Conservation (phyloP, 2,888 invertebrate species). For the Nomada ferruginata region DNA sequence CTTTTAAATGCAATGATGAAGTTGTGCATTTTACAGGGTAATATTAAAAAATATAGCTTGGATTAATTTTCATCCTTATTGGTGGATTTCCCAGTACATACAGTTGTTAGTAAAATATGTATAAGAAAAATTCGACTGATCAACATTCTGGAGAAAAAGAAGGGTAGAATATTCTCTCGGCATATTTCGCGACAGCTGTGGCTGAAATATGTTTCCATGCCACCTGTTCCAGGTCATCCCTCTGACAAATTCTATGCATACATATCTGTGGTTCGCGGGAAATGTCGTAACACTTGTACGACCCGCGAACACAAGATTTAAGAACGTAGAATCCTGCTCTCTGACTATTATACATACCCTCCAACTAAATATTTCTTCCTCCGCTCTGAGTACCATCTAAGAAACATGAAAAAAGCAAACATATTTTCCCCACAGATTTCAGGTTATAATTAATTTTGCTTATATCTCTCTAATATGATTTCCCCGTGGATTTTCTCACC, state of each 20-base stretch:
- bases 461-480: too few relatives aligned
- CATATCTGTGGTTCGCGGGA: background rate
- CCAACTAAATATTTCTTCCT: too few relatives aligned
- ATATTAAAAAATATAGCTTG: background rate
- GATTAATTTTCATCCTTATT: too few relatives aligned
- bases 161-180: too few relatives aligned
- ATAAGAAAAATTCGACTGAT: background rate
- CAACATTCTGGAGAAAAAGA: background rate
- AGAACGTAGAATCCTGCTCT: background rate
- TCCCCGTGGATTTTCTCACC: too few relatives aligned
- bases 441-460: too few relatives aligned
- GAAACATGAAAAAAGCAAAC: too few relatives aligned
- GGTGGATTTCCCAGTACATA: too few relatives aligned
- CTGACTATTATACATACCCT: too few relatives aligned
- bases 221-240: background rate
- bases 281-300: background rate
- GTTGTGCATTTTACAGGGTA: background rate
- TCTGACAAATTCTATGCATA: background rate
- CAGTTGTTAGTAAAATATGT: background rate
- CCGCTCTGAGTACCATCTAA: too few relatives aligned
- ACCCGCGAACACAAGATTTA: constrained; percentile 9
- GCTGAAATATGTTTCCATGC: background rate
- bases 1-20: background rate
- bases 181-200: background rate
- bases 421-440: too few relatives aligned